Conservation (phyloP, 2,888 invertebrate species). For the Liopterus haemorrhoidalis region DNA sequence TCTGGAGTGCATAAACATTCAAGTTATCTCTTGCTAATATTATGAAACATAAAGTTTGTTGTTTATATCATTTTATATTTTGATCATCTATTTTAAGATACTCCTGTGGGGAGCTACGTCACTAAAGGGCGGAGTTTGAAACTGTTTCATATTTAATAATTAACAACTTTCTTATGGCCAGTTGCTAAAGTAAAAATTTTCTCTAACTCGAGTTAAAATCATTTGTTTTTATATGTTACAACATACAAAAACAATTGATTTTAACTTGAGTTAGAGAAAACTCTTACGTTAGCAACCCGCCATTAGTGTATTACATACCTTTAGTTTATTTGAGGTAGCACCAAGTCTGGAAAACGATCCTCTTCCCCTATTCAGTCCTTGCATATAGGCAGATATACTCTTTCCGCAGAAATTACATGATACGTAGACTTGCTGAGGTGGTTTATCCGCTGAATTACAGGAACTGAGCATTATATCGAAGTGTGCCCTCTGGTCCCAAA, state of each 20-base stretch:
- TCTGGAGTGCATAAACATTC: too few relatives aligned
- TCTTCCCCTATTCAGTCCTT: conserved; percentile 58
- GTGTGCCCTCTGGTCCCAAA: conserved; percentile 84
- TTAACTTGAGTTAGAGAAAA: neutral
- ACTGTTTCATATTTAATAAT: too few relatives aligned
- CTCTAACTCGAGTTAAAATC: neutral
- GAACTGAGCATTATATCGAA: conserved; percentile 76
- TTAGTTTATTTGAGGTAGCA: conserved; percentile 65
- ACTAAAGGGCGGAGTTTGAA: too few relatives aligned
- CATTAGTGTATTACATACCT: conserved; percentile 50
- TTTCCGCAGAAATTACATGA: conserved; percentile 95
- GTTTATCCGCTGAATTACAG: conserved; percentile 52
- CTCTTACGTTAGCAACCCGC: neutral
- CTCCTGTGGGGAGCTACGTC: too few relatives aligned
- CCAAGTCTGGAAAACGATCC: conserved; percentile 57
- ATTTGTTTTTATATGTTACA: neutral
- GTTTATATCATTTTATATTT: too few relatives aligned
- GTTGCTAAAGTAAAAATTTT: too few relatives aligned
- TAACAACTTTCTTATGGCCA: too few relatives aligned
- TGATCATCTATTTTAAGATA: too few relatives aligned
- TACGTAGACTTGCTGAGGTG: conserved; percentile 65
- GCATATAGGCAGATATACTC: conserved; percentile 74
- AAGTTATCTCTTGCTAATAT: too few relatives aligned
- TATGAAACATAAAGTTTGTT: too few relatives aligned
- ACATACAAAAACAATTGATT: neutral